A percentile compares a stretch with the other conserved stretches of the same genome.
Conservation (phyloP, 2,888 invertebrate genomes). For the Steinernema scapterisci region DNA sequence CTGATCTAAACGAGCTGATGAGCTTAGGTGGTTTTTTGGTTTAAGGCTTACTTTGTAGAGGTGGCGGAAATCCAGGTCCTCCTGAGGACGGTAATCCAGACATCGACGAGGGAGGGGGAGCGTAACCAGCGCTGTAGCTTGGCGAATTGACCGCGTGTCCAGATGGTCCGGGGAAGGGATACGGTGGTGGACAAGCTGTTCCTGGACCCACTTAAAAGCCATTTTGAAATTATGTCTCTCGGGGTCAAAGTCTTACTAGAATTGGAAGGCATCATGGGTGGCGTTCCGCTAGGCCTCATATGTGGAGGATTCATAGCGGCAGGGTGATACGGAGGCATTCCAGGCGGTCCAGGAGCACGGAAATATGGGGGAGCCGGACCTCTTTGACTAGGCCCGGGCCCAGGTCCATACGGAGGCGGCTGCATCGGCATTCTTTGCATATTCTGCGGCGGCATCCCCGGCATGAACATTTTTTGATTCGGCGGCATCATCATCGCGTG, state of each 20-base stretch:
- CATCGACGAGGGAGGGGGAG: neutral
- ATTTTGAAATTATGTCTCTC: neutral
- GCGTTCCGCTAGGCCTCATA: neutral
- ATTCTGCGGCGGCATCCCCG: constrained; percentile 15
- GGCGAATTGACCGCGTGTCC: neutral
- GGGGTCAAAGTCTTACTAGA: neutral
- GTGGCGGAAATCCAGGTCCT: constrained; percentile 10
- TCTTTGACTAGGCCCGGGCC: neutral
- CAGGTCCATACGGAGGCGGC: neutral
- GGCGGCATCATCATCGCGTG: constrained; percentile 23
- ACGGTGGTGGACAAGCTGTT: constrained; percentile 7
- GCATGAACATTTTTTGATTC: constrained; percentile 25
- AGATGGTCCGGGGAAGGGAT: constrained; percentile 25
- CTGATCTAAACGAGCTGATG: neutral
- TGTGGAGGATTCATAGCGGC: neutral
- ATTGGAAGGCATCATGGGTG: constrained; percentile 16
- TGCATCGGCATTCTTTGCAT: constrained; percentile 28
- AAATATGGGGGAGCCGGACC: constrained; percentile 19
- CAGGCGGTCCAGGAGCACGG: constrained; percentile 15
- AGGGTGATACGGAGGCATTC: neutral
- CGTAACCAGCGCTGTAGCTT: constrained; percentile 23
- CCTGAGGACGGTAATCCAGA: neutral
- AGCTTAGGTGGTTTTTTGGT: neutral
- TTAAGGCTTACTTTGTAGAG: neutral
- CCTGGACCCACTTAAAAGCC: neutral